Base-by-base conservation (phyloP, 53 echinoderm and acorn worm genomes). In the Echinarachnius parma region DNA sequence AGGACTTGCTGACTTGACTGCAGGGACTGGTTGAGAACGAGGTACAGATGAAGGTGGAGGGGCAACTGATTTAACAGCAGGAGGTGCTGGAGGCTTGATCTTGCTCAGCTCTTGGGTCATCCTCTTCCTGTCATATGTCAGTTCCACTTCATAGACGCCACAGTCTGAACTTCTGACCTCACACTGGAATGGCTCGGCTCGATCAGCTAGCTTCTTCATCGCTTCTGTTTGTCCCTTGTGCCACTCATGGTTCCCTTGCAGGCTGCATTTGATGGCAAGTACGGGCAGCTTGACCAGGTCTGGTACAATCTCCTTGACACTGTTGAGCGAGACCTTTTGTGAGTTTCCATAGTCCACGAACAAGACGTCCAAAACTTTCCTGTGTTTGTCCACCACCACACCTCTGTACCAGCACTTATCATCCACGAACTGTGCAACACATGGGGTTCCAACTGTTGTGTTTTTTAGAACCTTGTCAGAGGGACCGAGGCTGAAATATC, bases 311-410 rank as follows among this genome's bases (percentile, higher is more conserved):
- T 77, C 75, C 47, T 80, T 79, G 46, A 98, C 61, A 29, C 80
- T 75, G 16, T 29, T 53, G 28, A 88, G 29, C 3, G 80, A 48
- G 13, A 98, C 83, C 20, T 85, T 78, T 44, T 92, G 91, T 45
- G 78, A 64, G 46, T 92, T 92, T 18, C 98, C 98, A 56, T 91
- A 98, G 57, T 98, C 98, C n/a, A 92, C 91, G 56, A 92, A 98
- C 24, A 82, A 78, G 19, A 98, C 92, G n/a, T 88, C 76, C 24
- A 82, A 67, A 31, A 54, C 66, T 21, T 68, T 67, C 2, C 77
- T 55, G 42, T 88, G 79, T 23, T 83, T 83, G 72, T 87, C 78
- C 32, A 78, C 77, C 32, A 98, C 81, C 34, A 88, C 82, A 77
- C 76, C 92, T 36, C 98, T 59, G 29, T 98, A 98, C 98, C 98